phyloP scores from a whole-genome alignment of 2,888 invertebrate genomes.

The Rhagonycha lutea region DNA sequence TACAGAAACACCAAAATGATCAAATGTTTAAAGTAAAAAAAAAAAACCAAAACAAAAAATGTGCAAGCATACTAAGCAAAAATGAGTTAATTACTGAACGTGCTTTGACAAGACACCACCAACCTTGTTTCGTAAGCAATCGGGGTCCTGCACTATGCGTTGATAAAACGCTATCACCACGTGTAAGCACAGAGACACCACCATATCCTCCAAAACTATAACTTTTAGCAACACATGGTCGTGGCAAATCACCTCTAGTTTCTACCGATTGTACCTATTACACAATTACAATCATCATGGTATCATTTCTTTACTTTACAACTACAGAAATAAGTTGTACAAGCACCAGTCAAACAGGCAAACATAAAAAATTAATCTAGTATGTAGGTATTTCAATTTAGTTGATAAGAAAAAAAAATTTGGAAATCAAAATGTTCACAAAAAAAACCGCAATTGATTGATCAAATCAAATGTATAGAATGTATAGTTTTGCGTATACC shows the following conservation, averaged over 20 bases:
- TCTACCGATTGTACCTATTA: slow-evolving; percentile 63
- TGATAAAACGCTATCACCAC: slow-evolving; percentile 69
- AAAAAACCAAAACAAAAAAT: not conserved
- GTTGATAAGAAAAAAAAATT: not conserved
- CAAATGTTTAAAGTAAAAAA: not conserved
- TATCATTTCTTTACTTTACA: not conserved
- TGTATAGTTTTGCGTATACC: not conserved
- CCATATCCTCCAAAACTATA: slow-evolving; percentile 89
- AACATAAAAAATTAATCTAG: not conserved
- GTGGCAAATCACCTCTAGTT: slow-evolving; percentile 50
- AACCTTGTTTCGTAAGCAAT: slow-evolving; percentile 79
- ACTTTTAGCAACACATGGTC: slow-evolving; percentile 74
- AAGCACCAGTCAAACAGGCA: not conserved
- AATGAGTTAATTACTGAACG: not conserved
- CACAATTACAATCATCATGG: slow-evolving; percentile 1
- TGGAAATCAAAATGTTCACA: not conserved
- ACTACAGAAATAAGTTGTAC: not conserved
- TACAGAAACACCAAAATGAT: not conserved
- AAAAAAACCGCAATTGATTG: not conserved
- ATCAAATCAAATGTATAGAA: not conserved
- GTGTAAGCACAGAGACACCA: slow-evolving; percentile 56
- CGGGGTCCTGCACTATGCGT: slow-evolving; percentile 66
- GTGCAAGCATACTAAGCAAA: not conserved
- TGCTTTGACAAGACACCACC: slow-evolving; percentile 9
- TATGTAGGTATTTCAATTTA: not conserved